Conservation (phyloP, 2,888 invertebrate species). For the Zaprionus obscuricornis region DNA sequence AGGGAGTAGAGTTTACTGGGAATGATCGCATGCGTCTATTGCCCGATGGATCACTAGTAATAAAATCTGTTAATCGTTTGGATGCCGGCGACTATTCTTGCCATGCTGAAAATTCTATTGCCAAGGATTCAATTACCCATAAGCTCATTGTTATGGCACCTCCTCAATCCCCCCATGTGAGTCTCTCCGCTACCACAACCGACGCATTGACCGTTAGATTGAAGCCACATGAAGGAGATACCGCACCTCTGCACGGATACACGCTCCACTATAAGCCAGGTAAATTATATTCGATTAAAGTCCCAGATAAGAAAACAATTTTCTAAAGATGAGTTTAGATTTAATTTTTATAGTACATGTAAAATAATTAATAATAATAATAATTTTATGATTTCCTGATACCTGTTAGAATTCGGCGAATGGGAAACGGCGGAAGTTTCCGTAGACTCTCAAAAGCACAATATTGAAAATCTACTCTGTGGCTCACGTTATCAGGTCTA, state of each 20-base stretch:
- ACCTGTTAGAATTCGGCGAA: slow-evolving; percentile 90
- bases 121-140: slow-evolving; percentile 95
- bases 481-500: slow-evolving; percentile 97
- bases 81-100: slow-evolving; percentile 98
- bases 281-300: too few relatives aligned
- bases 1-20: slow-evolving; percentile 90
- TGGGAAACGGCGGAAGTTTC: slow-evolving; percentile 95
- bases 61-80: slow-evolving; percentile 93
- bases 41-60: slow-evolving; percentile 95
- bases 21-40: slow-evolving; percentile 93
- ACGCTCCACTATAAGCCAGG: slow-evolving; percentile 94
- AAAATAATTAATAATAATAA: too few relatives aligned
- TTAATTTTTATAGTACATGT: neutral
- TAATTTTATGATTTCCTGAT: neutral
- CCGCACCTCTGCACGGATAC: slow-evolving; percentile 95
- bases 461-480: slow-evolving; percentile 94
- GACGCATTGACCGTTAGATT: slow-evolving; percentile 89
- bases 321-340: neutral
- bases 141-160: slow-evolving; percentile 92
- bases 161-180: slow-evolving; percentile 90
- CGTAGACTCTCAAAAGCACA: slow-evolving; percentile 91
- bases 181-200: slow-evolving; percentile 89
- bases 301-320: slow-evolving; percentile 2
- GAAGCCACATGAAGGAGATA: slow-evolving; percentile 90
- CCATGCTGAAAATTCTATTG: slow-evolving; percentile 95